Conservation (phyloP, 1,140 invertebrate species). For the Phthorimaea operculella region DNA sequence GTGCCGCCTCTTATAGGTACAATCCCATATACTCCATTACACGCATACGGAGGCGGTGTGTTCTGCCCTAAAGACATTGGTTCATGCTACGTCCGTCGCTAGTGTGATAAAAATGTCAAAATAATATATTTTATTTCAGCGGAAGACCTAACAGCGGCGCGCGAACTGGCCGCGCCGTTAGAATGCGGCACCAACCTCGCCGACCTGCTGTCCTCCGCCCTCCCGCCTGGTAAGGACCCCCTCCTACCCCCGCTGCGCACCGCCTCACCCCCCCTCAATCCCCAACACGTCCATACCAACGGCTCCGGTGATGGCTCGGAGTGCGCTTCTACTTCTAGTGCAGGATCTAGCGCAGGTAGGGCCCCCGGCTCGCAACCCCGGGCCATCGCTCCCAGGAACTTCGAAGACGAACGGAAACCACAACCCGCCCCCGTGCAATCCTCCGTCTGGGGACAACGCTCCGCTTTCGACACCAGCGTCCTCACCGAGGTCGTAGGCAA, state of each 20-base stretch:
- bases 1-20: too few species aligned
- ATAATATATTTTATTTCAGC: conserved; percentile 66
- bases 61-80: too few species aligned
- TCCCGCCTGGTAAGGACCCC: conserved; percentile 72
- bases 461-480: conserved; percentile 51
- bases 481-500: conserved; percentile 72
- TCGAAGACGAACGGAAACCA: conserved; percentile 7
- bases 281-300: conserved; percentile 67
- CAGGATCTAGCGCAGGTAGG: conserved; percentile 78
- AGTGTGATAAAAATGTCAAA: too few species aligned
- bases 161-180: conserved; percentile 79
- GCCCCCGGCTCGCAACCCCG: conserved; percentile 71
- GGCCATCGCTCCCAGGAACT: conserved; percentile 18
- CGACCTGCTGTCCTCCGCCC: conserved; percentile 84
- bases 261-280: too few species aligned
- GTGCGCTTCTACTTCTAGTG: conserved; percentile 79
- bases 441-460: conserved; percentile 29
- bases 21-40: too few species aligned
- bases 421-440: conserved; percentile 9
- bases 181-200: conserved; percentile 86
- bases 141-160: conserved; percentile 85
- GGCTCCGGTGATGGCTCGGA: conserved; percentile 81
- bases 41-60: too few species aligned
- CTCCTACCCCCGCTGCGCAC: conserved; percentile 10
- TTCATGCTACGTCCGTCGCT: too few species aligned